Conservation (phyloP, 2,113 vertebrate genomes). For the Chaetodon auriga region DNA sequence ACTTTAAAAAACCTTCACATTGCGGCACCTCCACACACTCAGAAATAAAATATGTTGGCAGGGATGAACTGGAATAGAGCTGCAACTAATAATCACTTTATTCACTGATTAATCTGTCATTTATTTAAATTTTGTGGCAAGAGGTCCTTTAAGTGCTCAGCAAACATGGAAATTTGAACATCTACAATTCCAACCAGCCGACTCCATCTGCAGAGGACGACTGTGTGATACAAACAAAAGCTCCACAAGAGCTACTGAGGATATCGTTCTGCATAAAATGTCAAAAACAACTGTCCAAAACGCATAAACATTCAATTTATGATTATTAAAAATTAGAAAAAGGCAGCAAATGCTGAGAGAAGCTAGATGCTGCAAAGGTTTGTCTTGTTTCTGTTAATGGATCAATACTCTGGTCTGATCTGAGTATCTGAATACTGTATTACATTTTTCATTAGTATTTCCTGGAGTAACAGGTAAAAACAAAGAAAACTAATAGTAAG, state of each 20-base stretch:
- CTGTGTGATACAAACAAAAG: background rate
- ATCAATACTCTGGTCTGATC: background rate
- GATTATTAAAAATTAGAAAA: background rate
- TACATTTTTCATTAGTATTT: background rate
- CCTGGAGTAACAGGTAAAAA: background rate
- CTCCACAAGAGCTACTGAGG: background rate
- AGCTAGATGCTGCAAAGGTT: no score
- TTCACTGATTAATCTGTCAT: background rate
- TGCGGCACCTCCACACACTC: constrained; percentile 32
- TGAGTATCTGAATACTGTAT: no score
- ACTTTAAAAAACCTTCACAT: constrained; percentile 17
- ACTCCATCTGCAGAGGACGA: background rate
- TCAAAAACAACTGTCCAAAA: background rate
- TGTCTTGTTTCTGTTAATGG: background rate
- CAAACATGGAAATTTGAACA: background rate
- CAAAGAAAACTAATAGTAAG: background rate
- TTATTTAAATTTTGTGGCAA: background rate
- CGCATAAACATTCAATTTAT: background rate
- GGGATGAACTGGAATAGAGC: constrained; percentile 3
- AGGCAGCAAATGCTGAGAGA: no score
- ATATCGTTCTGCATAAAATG: background rate
- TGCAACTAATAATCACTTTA: background rate
- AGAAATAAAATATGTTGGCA: constrained; percentile 4
- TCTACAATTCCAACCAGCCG: background rate
- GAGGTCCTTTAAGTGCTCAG: background rate